These are phyloP conservation scores for Ophion slaviceki DNA, from an alignment of 2,888 invertebrate species.

Conservation along the genomic window DNA sequence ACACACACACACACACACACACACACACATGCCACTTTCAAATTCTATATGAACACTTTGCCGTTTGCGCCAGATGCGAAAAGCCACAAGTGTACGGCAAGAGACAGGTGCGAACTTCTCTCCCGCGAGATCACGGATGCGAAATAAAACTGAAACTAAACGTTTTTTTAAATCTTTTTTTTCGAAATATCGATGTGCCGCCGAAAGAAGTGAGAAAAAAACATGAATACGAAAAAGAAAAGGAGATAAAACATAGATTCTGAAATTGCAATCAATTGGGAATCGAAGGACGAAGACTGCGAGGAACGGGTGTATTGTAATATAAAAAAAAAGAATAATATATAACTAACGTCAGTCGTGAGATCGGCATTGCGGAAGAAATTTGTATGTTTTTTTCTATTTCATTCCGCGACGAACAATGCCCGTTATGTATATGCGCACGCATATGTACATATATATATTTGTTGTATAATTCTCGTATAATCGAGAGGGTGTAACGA, in stretches of 20 bases:
- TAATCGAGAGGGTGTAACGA: slow-evolving; percentile 36
- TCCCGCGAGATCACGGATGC: slow-evolving; percentile 4
- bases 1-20: slow-evolving; percentile 26
- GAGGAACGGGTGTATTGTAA: slow-evolving; percentile 52
- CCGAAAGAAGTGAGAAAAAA: slow-evolving; percentile 4
- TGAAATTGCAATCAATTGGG: slow-evolving; percentile 41
- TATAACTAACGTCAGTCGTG: slow-evolving; percentile 38
- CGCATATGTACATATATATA: slow-evolving; percentile 68
- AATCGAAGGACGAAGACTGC: slow-evolving; percentile 63
- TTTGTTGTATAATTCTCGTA: slow-evolving; percentile 73
- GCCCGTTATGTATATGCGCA: slow-evolving; percentile 50
- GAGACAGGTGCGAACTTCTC: slow-evolving; percentile 21
- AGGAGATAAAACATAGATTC: slow-evolving; percentile 30
- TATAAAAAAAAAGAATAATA: slow-evolving; percentile 32
- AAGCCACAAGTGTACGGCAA: not conserved
- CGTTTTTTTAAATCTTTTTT: too few relatives aligned
- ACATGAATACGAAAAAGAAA: not conserved
- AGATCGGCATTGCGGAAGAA: slow-evolving; percentile 45
- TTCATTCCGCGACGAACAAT: slow-evolving; percentile 49
- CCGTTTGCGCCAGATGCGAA: slow-evolving; percentile 49
- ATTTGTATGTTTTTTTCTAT: slow-evolving; percentile 27
- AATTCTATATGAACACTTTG: slow-evolving; percentile 62
- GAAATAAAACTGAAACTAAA: slow-evolving; percentile 5
- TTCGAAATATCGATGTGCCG: slow-evolving; percentile 17
- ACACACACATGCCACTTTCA: slow-evolving; percentile 61